Percentiles rank a stretch among this genome's conserved stretches.
Conservation (phyloP, 2,113 vertebrate species). For the Sinocyclocheilus anshuiensis region DNA sequence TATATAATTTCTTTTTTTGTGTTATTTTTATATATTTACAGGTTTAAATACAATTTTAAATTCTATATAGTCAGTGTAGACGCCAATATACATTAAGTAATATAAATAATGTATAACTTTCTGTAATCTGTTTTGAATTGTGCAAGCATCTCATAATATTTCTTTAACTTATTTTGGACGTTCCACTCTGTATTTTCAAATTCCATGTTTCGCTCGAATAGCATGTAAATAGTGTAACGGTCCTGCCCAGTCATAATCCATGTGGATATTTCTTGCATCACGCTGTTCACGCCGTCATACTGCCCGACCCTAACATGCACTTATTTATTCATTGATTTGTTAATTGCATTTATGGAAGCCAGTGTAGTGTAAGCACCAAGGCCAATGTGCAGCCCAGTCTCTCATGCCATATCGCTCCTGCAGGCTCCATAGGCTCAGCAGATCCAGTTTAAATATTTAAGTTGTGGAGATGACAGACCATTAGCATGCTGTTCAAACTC, state of each 20-base stretch:
- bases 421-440: background rate
- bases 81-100: background rate
- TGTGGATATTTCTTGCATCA: background rate
- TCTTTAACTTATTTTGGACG: background rate
- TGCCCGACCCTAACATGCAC: background rate
- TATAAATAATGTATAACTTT: background rate
- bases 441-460: conserved; percentile 35
- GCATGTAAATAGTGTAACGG: background rate
- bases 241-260: background rate
- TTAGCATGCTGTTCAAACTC: conserved; percentile 33
- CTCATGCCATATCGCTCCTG: conserved; percentile 1
- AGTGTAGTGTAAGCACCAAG: background rate
- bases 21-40: too few relatives aligned
- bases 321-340: conserved; percentile 25
- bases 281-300: background rate
- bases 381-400: background rate
- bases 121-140: background rate
- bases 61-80: background rate
- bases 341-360: background rate
- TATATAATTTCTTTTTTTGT: too few relatives aligned
- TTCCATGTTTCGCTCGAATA: background rate
- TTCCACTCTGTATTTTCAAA: background rate
- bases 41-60: background rate
- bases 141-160: background rate
- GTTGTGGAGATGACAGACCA: conserved; percentile 27